A percentile compares a stretch with the other conserved stretches of the same genome.
phyloP scores from a whole-genome alignment of 2,888 invertebrate genomes.

The Nephrocerus scutellatus region DNA sequence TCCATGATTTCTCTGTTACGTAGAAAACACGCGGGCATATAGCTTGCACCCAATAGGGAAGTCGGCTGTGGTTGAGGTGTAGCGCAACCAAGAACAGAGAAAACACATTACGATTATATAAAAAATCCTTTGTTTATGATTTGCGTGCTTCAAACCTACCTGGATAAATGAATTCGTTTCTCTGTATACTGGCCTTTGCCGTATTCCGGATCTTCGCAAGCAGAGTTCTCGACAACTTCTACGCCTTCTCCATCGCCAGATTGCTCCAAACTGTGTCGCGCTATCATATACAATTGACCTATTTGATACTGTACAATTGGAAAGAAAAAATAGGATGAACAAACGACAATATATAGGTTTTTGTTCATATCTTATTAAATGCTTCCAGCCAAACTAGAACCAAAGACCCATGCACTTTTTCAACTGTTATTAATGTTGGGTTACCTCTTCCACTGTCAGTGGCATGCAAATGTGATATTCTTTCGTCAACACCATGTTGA shows the following conservation, averaged over 20 bases:
- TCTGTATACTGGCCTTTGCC: conserved; percentile 85
- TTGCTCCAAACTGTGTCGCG: conserved; percentile 86
- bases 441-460: conserved; percentile 83
- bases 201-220: conserved; percentile 69
- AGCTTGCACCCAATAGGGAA: conserved; percentile 85
- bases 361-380: not conserved
- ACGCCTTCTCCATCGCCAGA: conserved; percentile 86
- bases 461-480: conserved; percentile 93
- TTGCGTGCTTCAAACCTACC: conserved; percentile 49
- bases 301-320: conserved; percentile 88
- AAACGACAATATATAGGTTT: conserved; percentile 4
- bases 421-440: no score
- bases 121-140: not conserved
- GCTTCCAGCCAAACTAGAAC: not conserved
- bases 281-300: conserved; percentile 92
- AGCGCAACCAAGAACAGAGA: not conserved
- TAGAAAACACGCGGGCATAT: conserved; percentile 86
- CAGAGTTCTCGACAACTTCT: conserved; percentile 78
- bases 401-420: no score
- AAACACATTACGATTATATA: not conserved
- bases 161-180: conserved; percentile 82
- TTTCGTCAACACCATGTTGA: conserved; percentile 72
- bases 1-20: conserved; percentile 91
- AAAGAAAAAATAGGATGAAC: conserved; percentile 7
- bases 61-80: conserved; percentile 55